A percentile compares a stretch with the other conserved stretches of the same genome.
phyloP scores from a whole-genome alignment of 2,797 vertebrate genomes.

The Acanthis flammea region DNA sequence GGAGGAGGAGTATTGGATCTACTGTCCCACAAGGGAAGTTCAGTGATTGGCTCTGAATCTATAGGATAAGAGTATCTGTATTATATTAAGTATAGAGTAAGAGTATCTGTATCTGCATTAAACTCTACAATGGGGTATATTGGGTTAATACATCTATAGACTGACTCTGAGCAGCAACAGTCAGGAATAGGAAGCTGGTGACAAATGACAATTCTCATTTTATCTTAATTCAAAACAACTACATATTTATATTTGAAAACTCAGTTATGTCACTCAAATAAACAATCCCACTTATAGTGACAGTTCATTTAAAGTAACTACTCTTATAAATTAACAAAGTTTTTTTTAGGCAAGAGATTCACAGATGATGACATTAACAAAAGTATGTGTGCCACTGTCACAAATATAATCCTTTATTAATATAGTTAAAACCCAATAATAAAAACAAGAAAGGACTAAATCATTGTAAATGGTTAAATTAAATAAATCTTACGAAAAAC shows the following conservation, averaged over 20 bases:
- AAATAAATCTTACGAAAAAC: not conserved
- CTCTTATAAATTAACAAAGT: not conserved
- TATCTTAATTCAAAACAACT: not conserved
- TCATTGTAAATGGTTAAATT: not conserved
- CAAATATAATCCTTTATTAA: not conserved
- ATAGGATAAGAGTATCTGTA: not conserved
- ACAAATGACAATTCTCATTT: not conserved
- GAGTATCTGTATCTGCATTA: not conserved
- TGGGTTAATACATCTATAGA: not conserved
- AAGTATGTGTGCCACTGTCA: not conserved
- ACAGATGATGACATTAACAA: not conserved
- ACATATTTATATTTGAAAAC: not conserved
- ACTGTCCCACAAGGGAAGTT: not conserved
- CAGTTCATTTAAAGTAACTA: not conserved
- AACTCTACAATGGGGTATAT: not conserved
- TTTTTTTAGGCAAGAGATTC: not conserved
- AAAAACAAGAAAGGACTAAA: not conserved
- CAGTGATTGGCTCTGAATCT: not conserved
- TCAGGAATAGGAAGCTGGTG: not conserved
- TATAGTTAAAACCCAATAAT: not conserved
- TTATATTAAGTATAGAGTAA: not conserved
- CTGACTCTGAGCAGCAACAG: not conserved
- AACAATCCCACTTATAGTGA: not conserved
- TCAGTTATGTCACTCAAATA: not conserved
- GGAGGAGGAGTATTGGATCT: not conserved